Base-by-base conservation (phyloP, 1,140 invertebrate species). In the Euwallacea fornicatus region DNA sequence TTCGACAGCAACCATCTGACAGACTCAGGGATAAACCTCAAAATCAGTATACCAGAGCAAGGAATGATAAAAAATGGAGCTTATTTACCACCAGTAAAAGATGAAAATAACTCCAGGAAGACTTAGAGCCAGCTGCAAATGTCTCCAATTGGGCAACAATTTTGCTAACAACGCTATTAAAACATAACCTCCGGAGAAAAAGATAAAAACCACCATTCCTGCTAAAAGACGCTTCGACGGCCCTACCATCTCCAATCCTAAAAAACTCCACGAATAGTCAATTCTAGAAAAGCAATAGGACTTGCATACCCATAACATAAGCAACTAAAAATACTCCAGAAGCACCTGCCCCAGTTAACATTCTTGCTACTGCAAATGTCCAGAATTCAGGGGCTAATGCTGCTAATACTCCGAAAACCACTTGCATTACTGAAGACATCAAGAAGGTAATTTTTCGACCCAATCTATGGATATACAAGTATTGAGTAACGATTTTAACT, bases 221-320 rank as follows among this genome's bases (percentile, higher is more conserved):
- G 90, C 90, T 53, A 91, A 83, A 42, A 90, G 85, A 47, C 93
- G 85, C 78, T 90, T 91, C 46, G 84, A 83, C 0, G 91, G 89
- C 0, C 91, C 91, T 9, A 94, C 91, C 88, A 93, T 91, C 83
- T 95, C 93, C 80, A 94, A 84, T 64, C 90, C 92, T 91, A 74
- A 2, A 2, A 65, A 54, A 13, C n/a, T 10, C 10, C 33, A 11
- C 7, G 42, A 56, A 2, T 15, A 56, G n/a, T 3, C 8, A 42
- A 41, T 7, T 15, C 11, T 56, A 56, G 11, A 2, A 13, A 56
- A 2, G 16, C 11, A 56, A 61, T 10, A 10, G 59, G 13, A 75
- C 73, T 33, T 33, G 21, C 21, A 85, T 83, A 91, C 90, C 87
- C 61, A 93, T 88, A 10, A 93, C 90, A 78, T 92, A 93, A 53